Evolutionary conservation across 1,140 invertebrate genomes (phyloP).

Genomic region (Ceratina australensis): DNA sequence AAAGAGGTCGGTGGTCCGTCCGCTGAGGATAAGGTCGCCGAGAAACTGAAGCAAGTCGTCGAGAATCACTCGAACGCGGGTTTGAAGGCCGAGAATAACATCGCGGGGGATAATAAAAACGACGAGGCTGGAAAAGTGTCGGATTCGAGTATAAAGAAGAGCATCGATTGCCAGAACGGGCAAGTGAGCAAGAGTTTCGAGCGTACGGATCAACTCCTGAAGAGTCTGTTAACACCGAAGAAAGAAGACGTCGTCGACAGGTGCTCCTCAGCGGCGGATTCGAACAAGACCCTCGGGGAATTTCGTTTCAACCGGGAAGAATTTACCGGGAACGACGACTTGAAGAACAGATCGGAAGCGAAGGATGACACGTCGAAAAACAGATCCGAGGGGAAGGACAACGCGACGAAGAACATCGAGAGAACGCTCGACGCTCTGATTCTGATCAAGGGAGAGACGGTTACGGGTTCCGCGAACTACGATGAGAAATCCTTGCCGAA

Average conservation of each 20-base stretch:
- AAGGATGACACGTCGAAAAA: conserved; percentile 37
- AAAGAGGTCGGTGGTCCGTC: conserved; percentile 53
- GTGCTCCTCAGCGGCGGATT: conserved; percentile 58
- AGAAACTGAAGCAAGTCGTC: neutral
- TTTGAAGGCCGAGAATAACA: neutral
- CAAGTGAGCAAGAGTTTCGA: conserved; percentile 65
- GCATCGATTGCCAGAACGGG: conserved; percentile 59
- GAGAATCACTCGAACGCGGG: conserved; percentile 1
- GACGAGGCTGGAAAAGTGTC: neutral
- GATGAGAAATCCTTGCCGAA: conserved; percentile 78
- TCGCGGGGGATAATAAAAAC: neutral
- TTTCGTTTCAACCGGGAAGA: conserved; percentile 71
- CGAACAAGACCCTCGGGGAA: conserved; percentile 56
- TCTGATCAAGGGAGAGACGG: conserved; percentile 74
- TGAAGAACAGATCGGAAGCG: neutral
- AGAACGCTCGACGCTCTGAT: conserved; percentile 76
- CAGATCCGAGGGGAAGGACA: neutral
- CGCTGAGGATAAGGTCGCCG: conserved; percentile 48
- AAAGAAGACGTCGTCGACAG: conserved; percentile 61
- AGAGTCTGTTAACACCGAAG: conserved; percentile 64
- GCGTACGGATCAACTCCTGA: conserved; percentile 67
- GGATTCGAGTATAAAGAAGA: conserved; percentile 45
- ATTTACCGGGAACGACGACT: conserved; percentile 58
- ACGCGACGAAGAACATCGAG: conserved; percentile 61
- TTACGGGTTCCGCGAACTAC: conserved; percentile 76